Conservation (phyloP, 2,888 invertebrate species). For the Polietes domitor region DNA sequence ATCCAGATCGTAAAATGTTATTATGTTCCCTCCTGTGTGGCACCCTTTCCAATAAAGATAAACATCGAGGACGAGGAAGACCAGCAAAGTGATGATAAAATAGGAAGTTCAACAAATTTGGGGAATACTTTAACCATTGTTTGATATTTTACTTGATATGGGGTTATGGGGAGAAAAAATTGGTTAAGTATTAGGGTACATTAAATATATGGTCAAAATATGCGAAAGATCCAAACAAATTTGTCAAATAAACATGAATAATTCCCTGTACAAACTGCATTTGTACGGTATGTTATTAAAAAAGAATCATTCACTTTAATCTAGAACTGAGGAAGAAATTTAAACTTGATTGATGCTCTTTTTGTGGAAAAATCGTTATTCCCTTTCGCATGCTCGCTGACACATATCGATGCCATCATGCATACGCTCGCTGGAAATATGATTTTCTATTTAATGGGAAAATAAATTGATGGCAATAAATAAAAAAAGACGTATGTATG, state of each 20-base stretch:
- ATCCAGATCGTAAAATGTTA: neutral
- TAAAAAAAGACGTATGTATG: neutral
- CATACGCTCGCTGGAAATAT: neutral
- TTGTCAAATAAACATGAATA: too few relatives aligned
- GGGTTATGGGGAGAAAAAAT: too few relatives aligned
- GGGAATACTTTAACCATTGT: neutral
- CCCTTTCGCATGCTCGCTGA: too few relatives aligned
- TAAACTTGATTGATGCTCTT: neutral
- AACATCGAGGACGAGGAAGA: neutral
- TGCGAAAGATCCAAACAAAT: too few relatives aligned
- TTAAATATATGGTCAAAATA: too few relatives aligned
- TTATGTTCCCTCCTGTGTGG: neutral
- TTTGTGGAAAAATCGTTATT: neutral
- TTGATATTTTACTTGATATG: too few relatives aligned
- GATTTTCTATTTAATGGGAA: constrained; percentile 8
- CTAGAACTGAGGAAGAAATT: neutral
- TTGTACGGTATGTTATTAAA: neutral
- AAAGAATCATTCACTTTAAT: neutral
- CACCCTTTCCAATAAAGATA: neutral
- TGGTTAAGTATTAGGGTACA: too few relatives aligned
- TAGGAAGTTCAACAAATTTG: neutral
- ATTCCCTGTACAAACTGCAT: neutral
- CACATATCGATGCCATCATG: too few relatives aligned
- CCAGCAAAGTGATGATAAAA: neutral
- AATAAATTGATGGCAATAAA: constrained; percentile 26